Conservation (phyloP, 2,113 vertebrate species). For the Trichomycterus rosablanca region DNA sequence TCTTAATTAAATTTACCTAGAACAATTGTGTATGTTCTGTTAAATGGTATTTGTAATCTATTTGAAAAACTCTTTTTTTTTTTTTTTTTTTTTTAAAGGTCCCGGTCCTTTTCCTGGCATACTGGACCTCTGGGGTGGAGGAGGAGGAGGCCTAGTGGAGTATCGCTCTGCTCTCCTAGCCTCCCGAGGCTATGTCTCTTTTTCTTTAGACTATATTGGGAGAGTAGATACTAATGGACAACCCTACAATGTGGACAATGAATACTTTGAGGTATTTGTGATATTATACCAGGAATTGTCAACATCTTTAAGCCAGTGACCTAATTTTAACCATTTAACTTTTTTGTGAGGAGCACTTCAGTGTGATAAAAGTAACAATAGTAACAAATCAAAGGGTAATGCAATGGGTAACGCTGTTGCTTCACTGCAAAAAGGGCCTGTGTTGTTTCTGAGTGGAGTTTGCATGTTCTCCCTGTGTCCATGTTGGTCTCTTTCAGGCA, state of each 20-base stretch:
- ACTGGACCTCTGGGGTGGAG: slow-evolving; percentile 69
- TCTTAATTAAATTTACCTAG: too few species aligned
- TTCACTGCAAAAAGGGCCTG: too few species aligned
- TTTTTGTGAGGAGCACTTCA: too few species aligned
- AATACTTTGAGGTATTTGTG: slow-evolving; percentile 66
- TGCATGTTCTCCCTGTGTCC: too few species aligned
- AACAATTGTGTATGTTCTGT: too few species aligned
- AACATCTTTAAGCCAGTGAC: background rate
- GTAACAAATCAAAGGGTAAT: too few species aligned
- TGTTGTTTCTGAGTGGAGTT: too few species aligned
- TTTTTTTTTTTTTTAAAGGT: slow-evolving; percentile 59
- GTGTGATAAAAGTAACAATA: too few species aligned
- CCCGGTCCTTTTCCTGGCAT: slow-evolving; percentile 67
- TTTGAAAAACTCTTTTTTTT: background rate
- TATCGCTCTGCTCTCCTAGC: slow-evolving; percentile 65
- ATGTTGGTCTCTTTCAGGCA: too few species aligned
- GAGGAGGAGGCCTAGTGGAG: slow-evolving; percentile 63
- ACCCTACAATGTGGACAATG: slow-evolving; percentile 37
- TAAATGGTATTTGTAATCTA: too few species aligned
- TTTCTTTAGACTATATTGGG: slow-evolving; percentile 62
- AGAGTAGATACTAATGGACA: slow-evolving; percentile 29
- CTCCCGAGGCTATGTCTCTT: slow-evolving; percentile 58
- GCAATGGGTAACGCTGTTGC: too few species aligned
- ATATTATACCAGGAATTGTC: background rate
- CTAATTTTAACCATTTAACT: too few species aligned